phyloP scores from a whole-genome alignment of 1,140 invertebrate species.

The Spodoptera frugiperda region DNA sequence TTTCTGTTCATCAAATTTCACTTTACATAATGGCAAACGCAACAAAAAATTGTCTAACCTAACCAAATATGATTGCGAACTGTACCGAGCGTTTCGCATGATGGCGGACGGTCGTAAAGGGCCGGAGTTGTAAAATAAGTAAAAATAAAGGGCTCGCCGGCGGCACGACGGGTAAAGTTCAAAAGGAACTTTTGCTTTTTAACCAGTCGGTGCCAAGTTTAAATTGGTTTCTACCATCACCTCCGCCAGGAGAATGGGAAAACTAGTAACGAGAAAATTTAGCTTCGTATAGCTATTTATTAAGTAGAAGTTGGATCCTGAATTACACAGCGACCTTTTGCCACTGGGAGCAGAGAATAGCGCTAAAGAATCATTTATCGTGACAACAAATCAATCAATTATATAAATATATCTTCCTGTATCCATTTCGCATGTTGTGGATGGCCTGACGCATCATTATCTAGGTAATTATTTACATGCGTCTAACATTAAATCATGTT shows the following conservation, averaged over 20 bases:
- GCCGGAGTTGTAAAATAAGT: constrained; percentile 72
- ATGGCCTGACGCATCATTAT: constrained; percentile 24
- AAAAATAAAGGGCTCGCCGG: constrained; percentile 72
- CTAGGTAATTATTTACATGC: constrained; percentile 38
- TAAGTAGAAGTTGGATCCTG: constrained; percentile 41
- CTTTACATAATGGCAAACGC: constrained; percentile 25
- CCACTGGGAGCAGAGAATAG: constrained; percentile 23
- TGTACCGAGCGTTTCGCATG: constrained; percentile 61
- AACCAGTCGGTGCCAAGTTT: constrained; percentile 80
- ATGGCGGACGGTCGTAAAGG: constrained; percentile 66
- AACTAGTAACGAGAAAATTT: constrained; percentile 70
- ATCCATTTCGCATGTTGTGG: constrained; percentile 25
- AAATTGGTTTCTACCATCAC: constrained; percentile 78
- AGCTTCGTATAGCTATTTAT: constrained; percentile 38
- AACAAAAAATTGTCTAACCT: constrained; percentile 39
- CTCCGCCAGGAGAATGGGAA: constrained; percentile 61
- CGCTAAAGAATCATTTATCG: constrained; percentile 30
- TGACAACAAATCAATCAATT: constrained; percentile 32
- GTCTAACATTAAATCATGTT: constrained; percentile 36
- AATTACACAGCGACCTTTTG: constrained; percentile 15
- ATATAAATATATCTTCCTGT: constrained; percentile 40
- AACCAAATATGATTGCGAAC: constrained; percentile 47
- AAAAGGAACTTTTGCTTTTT: constrained; percentile 81
- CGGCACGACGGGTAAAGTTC: constrained; percentile 65
- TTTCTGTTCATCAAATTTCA: constrained; percentile 30